A percentile compares a stretch with the other conserved stretches of the same genome.
These are phyloP conservation scores for Camponotus fellah DNA, from an alignment of 2,888 invertebrate genomes.

Conservation along the genomic window DNA sequence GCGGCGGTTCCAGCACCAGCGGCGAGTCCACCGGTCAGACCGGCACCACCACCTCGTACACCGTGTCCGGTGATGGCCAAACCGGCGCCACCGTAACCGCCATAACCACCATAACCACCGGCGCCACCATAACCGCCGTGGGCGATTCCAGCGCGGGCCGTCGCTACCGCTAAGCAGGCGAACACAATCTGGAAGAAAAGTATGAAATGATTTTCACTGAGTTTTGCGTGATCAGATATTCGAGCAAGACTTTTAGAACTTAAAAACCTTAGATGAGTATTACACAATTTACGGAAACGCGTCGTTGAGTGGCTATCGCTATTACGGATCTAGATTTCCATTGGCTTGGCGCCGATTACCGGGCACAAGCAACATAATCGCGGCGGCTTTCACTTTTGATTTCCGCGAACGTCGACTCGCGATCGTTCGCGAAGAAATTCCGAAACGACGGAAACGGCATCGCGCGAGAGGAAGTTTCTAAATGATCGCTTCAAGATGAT, in stretches of 20 bases:
- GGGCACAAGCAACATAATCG: slow-evolving; percentile 70
- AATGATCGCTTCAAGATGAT: slow-evolving; percentile 46
- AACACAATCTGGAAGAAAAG: slow-evolving; percentile 81
- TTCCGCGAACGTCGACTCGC: slow-evolving; percentile 53
- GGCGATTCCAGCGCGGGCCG: slow-evolving; percentile 84
- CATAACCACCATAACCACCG: slow-evolving; percentile 53
- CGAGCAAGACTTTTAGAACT: not conserved
- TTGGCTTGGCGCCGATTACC: slow-evolving; percentile 69
- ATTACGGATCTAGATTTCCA: slow-evolving; percentile 60
- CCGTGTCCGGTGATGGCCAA: slow-evolving; percentile 64
- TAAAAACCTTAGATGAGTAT: not conserved
- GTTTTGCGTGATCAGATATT: not conserved
- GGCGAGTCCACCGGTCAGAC: slow-evolving; percentile 84
- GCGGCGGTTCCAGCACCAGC: slow-evolving; percentile 84
- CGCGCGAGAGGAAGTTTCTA: slow-evolving; percentile 20
- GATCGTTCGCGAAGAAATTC: slow-evolving; percentile 20
- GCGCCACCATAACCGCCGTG: slow-evolving; percentile 79
- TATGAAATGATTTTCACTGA: not conserved
- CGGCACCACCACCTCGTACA: slow-evolving; percentile 77
- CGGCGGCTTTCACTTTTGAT: slow-evolving; percentile 82
- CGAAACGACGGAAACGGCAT: slow-evolving; percentile 57
- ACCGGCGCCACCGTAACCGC: slow-evolving; percentile 74
- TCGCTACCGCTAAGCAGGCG: slow-evolving; percentile 85
- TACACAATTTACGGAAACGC: slow-evolving; percentile 67
- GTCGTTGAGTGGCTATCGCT: slow-evolving; percentile 48